These are phyloP conservation scores for Thalassophryne amazonica DNA, from an alignment of 2,797 vertebrate genomes.

Conservation along the genomic window DNA sequence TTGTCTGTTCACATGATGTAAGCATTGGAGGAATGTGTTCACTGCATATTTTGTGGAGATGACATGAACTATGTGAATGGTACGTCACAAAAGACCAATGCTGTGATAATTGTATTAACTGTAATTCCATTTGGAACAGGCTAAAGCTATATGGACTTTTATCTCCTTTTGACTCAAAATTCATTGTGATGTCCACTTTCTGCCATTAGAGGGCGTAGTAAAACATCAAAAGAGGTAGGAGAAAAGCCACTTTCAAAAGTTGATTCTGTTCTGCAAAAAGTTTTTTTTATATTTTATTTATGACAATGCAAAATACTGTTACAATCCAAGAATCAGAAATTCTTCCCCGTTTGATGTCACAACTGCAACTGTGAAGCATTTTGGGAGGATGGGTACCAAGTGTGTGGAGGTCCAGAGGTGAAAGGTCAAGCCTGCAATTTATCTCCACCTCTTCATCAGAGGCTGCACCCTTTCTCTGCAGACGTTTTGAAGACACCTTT, in stretches of 20 bases:
- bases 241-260: no score
- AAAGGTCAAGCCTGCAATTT: constrained; percentile 26
- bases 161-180: no score
- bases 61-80: no score
- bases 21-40: no score
- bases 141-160: no score
- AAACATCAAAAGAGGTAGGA: background rate
- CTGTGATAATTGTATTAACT: no score
- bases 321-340: background rate
- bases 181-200: constrained; percentile 7
- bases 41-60: no score
- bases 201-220: constrained; percentile 42
- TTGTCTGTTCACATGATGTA: no score
- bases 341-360: background rate
- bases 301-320: background rate
- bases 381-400: background rate
- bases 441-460: background rate
- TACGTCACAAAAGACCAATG: no score
- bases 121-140: no score
- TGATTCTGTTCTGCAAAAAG: no score
- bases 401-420: background rate
- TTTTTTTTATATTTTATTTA: no score
- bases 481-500: background rate
- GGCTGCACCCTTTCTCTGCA: background rate
- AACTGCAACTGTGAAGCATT: background rate